Evolutionary conservation across 2,797 vertebrate genomes (phyloP).

Genomic region (Catharus ustulatus): DNA sequence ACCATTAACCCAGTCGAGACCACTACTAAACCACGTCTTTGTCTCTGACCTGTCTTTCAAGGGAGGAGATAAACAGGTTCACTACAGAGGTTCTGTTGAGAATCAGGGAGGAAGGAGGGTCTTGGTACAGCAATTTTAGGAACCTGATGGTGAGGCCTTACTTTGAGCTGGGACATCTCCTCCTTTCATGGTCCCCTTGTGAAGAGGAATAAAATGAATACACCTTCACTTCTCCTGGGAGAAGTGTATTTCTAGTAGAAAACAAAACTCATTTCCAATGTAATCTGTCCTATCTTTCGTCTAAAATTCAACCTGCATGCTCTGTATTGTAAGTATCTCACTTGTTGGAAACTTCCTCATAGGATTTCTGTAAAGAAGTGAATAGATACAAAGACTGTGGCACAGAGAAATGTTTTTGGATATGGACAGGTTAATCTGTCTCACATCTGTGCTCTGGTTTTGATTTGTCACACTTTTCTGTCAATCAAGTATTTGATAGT

Average conservation of each 20-base stretch:
- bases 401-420: not conserved
- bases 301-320: not conserved
- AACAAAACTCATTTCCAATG: not conserved
- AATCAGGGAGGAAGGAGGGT: not conserved
- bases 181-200: not conserved
- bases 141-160: not conserved
- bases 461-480: not conserved
- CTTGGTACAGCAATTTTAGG: not conserved
- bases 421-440: not conserved
- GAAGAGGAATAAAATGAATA: not conserved
- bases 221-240: not conserved
- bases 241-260: not conserved
- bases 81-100: not conserved
- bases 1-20: not conserved
- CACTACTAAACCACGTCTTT: not conserved
- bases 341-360: not conserved
- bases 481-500: not conserved
- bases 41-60: not conserved
- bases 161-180: not conserved
- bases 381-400: not conserved
- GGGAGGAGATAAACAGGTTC: not conserved
- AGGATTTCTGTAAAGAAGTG: not conserved
- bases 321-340: not conserved
- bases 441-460: not conserved
- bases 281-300: not conserved